A percentile compares a stretch with the other conserved stretches of the same genome.
Evolutionary conservation across 2,797 vertebrate genomes (phyloP).

Genomic region (Alauda arvensis): DNA sequence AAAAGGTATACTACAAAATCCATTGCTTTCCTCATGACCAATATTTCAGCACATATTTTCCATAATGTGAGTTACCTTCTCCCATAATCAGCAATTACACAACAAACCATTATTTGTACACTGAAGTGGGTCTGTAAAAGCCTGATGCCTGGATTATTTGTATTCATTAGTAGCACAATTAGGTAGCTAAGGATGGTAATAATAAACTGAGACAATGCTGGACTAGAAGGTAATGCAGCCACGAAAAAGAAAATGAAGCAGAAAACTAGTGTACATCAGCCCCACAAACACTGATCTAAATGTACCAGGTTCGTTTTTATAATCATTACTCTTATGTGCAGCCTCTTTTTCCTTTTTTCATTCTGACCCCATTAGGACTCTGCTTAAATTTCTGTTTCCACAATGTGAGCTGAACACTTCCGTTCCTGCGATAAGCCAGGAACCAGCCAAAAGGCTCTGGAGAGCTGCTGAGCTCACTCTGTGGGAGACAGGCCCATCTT

Average conservation of each 20-base stretch:
- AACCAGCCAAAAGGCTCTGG: neutral
- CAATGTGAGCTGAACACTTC: neutral
- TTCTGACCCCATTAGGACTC: neutral
- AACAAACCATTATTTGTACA: constrained; percentile 41
- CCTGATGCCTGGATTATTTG: constrained; percentile 39
- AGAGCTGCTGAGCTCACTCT: neutral
- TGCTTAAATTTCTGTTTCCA: neutral
- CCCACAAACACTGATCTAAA: neutral
- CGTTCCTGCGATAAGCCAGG: neutral
- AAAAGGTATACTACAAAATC: neutral
- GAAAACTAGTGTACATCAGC: neutral
- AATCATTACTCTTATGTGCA: neutral
- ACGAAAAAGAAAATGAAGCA: constrained; percentile 38
- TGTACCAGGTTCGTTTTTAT: accelerated
- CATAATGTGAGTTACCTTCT: neutral
- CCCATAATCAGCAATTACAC: neutral
- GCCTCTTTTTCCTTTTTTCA: neutral
- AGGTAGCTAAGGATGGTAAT: constrained; percentile 46
- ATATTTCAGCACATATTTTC: neutral
- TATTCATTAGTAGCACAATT: constrained; percentile 52
- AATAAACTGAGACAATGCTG: constrained; percentile 42
- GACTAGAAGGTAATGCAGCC: constrained; percentile 15
- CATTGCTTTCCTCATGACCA: neutral
- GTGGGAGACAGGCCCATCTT: neutral
- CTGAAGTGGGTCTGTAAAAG: constrained; percentile 24